Evolutionary conservation across 2,113 vertebrate species (phyloP), one percentile per base, ranked within the genome.

Genomic region (Platysternon megacephalum): DNA sequence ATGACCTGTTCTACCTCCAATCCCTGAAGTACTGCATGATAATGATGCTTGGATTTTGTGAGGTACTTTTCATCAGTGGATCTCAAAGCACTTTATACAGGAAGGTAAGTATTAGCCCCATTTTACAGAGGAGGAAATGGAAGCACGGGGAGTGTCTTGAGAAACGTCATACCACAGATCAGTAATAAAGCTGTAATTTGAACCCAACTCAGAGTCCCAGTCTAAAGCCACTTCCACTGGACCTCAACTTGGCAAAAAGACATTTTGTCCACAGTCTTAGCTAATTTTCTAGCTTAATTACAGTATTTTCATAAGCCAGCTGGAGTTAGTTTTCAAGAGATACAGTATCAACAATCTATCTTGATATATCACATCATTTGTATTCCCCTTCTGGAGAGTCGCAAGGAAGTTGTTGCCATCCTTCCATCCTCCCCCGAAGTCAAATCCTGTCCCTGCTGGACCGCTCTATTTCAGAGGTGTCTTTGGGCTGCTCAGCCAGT

Each of bases 21-120:
- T 92, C 52, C 68, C 90, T 96, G 35, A 95, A 97, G 87, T 88
- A 91, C 85, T 88, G 79, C 89, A 83, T 32, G 90, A 86, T 89
- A 91, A 91, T 94, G 95, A 95, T 74, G 49, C 78, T 93, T 89
- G 95, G 79, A 88, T 97, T 96, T 95, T 91, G 90, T 91, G 94
- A 95, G 87, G 82, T 39, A 84, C 88, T 61, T 55, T 92, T 52
- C 80, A 68, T 65, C 83, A n/a, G 80, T 92, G 91, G 95, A 56
- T 96, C 93, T 92, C 82, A 95, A 91, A 92, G 42, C 79, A 84
- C 95, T 93, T 88, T 49, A 28, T 65, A 72, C 29, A 86, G 88
- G 88, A 93, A 95, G 52, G 85, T 84, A 97, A 96, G 82, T 81
- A 83, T 80, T 97, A 32, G 91, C 52, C 22, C 88, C 56, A 17